A percentile compares a stretch with the other conserved stretches of the same genome.
Conservation (phyloP, 2,113 vertebrate genomes). For the Sylvia atricapilla region DNA sequence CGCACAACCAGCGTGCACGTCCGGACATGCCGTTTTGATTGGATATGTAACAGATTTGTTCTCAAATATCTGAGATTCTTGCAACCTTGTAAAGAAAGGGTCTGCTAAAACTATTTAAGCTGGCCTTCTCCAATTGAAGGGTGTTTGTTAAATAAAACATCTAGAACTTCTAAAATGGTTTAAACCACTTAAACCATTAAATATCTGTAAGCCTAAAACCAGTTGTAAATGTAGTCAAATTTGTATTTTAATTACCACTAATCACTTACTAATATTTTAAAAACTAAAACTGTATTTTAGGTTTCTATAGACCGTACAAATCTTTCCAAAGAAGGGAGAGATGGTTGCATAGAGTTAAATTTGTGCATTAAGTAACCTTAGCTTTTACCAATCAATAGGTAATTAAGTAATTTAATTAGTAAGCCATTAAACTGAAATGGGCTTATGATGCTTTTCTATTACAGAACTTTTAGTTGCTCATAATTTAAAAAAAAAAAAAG, state of each 20-base stretch:
- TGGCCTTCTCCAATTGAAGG: neutral
- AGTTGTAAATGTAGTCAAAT: neutral
- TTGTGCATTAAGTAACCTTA: constrained; percentile 10
- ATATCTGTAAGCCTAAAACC: neutral
- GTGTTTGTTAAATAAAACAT: constrained; percentile 12
- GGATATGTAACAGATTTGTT: constrained; percentile 57
- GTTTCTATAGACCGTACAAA: neutral
- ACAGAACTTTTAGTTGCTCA: neutral
- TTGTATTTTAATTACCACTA: neutral
- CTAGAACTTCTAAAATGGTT: neutral
- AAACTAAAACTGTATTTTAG: neutral
- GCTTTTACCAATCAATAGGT: constrained; percentile 52
- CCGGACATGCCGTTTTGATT: constrained; percentile 53
- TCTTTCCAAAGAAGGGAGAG: neutral
- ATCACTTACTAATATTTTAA: neutral
- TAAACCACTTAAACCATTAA: neutral
- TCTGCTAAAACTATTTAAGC: constrained; percentile 50
- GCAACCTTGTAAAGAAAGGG: constrained; percentile 48
- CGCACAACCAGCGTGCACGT: neutral
- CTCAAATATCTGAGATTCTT: constrained; percentile 51
- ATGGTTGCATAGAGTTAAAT: neutral
- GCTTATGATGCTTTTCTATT: constrained; percentile 19
- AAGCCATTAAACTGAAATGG: constrained; percentile 37
- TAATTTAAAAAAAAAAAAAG: neutral
- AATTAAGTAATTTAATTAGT: constrained; percentile 58